Evolutionary conservation across 2,888 invertebrate species (phyloP).

Genomic region (Drepanosiphum platanoidis): DNA sequence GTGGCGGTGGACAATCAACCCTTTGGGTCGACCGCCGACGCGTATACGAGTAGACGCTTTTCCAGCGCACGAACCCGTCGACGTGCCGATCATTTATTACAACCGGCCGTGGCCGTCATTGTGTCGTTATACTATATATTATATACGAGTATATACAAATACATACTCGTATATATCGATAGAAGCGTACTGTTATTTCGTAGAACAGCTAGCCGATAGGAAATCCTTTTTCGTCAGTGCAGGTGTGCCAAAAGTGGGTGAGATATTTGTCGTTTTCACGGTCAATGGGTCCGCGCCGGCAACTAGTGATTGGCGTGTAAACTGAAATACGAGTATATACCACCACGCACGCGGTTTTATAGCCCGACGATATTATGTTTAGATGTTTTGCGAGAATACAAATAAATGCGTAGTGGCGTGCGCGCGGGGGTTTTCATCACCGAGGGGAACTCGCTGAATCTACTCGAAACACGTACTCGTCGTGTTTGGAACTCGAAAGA

Average conservation of each 20-base stretch:
- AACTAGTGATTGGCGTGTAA: not conserved
- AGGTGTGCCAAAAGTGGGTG: not conserved
- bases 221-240: not conserved
- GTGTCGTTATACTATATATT: not conserved
- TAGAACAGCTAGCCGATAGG: not conserved
- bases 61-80: not conserved
- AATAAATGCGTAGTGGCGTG: too few species aligned
- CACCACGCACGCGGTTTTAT: too few species aligned
- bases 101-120: not conserved
- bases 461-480: too few species aligned
- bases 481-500: too few species aligned
- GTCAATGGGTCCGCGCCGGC: not conserved
- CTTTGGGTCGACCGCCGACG: not conserved
- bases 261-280: not conserved
- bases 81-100: not conserved
- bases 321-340: too few species aligned
- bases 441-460: too few species aligned
- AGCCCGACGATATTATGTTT: too few species aligned
- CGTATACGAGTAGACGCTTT: not conserved
- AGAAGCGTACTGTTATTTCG: too few species aligned
- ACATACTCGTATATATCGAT: too few species aligned
- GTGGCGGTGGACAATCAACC: not conserved
- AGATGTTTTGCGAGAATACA: too few species aligned
- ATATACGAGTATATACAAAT: not conserved
- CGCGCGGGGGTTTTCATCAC: too few species aligned